Evolutionary conservation across 2,113 vertebrate species (phyloP), one percentile per base, ranked within the genome.

Genomic region (Falcunculus frontatus): DNA sequence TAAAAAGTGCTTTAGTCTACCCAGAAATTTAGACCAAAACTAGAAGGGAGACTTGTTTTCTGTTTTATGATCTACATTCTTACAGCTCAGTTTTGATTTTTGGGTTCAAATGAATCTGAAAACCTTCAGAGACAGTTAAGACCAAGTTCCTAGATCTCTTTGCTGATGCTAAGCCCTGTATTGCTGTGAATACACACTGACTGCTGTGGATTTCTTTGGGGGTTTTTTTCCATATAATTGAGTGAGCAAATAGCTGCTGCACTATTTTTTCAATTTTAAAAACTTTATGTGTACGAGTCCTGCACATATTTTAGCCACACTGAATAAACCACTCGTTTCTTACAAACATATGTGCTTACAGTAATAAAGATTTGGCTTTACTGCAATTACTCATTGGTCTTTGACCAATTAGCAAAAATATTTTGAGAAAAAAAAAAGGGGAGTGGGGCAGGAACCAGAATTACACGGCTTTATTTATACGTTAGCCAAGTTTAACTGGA

Each of bases 371-470:
- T 60, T 39, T 64, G 44, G 8, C 13, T 49, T 91, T 62, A 21
- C 12, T 69, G 11, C 12, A 83, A 76, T 49, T 41, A 62, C 3
- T 44, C 7, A 50, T 23, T 27, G 13, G 63, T 85, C 39, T 84
- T 8, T 73, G 25, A 59, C 15, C 63, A 77, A 60, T 44, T 49
- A 49, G 2, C 5, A 72, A 77, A 89, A 84, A 41, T 10, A 46
- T 84, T 86, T 64, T 80, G 22, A 81, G 27, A 65, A 30, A 29
- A 16, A 50, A 63, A 27, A 27, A 20, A 0, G 3, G 10, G 3
- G 1, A n/a, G n/a, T n/a, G 0, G 1, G 4, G 15, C 6, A 16
- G 18, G 7, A 9, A n/a, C 16, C 3, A 69, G 30, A 67, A 64
- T 69, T 60, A 26, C 27, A 76, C 9, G 47, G 3, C 7, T 72